Conservation (phyloP, 1,140 invertebrate species). For the Meloidogyne chitwoodi region DNA sequence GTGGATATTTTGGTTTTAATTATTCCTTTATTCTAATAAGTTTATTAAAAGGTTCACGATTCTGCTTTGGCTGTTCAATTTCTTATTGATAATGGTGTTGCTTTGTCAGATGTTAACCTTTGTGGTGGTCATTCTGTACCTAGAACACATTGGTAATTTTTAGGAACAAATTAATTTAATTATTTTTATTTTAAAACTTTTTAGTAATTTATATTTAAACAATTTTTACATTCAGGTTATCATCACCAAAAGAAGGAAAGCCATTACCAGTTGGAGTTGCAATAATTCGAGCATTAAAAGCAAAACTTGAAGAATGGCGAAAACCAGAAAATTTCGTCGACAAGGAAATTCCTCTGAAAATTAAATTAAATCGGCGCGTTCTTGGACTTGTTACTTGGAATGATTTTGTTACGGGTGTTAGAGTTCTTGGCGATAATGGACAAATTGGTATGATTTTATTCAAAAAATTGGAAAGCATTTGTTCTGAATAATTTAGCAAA, state of each 20-base stretch:
- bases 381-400: conserved; percentile 56
- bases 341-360: conserved; percentile 16
- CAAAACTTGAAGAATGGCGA: conserved; percentile 40
- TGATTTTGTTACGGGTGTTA: conserved; percentile 53
- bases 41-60: conserved; percentile 46
- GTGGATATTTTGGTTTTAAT: conserved; percentile 55
- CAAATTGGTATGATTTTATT: conserved; percentile 27
- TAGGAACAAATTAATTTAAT: conserved; percentile 19
- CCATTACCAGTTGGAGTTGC: conserved; percentile 60
- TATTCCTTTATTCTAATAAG: conserved; percentile 1
- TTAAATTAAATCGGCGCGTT: conserved; percentile 41
- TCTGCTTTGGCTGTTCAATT: conserved; percentile 54
- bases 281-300: conserved; percentile 53
- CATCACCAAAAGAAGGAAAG: conserved; percentile 59
- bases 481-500: too few species aligned
- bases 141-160: conserved; percentile 56
- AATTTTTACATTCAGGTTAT: conserved; percentile 49
- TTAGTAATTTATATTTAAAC: neutral
- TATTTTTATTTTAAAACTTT: neutral
- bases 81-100: conserved; percentile 51
- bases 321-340: conserved; percentile 34
- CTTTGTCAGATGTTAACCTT: conserved; percentile 58
- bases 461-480: too few species aligned
- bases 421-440: conserved; percentile 26
- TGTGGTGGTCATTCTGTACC: conserved; percentile 60